Percentiles rank a stretch among this genome's conserved stretches.
phyloP scores from a whole-genome alignment of 1,140 invertebrate species.

The Sesamia nonagrioides region DNA sequence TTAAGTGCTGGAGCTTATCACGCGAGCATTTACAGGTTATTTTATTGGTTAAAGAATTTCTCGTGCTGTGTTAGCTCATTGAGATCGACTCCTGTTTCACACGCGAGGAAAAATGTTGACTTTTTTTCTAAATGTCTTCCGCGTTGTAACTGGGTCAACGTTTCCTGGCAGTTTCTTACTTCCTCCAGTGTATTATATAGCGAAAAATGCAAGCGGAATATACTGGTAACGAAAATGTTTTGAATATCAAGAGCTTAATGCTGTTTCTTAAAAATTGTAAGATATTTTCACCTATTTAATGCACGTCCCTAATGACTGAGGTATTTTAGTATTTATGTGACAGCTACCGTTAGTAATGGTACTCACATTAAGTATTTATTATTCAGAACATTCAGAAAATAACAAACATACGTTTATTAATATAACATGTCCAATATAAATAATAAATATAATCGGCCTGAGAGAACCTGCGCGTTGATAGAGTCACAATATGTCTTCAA shows the following conservation, averaged over 20 bases:
- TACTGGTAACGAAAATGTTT: slow-evolving; percentile 22
- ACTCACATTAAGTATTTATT: no score
- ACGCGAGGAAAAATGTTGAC: slow-evolving; percentile 58
- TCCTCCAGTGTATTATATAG: slow-evolving; percentile 29
- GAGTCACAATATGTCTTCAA: no score
- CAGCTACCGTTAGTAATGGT: neutral
- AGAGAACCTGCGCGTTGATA: no score
- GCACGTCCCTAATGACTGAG: neutral
- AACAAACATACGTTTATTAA: no score
- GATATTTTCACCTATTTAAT: neutral
- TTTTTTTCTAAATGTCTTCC: slow-evolving; percentile 47
- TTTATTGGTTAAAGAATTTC: slow-evolving; percentile 56
- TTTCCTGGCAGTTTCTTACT: slow-evolving; percentile 37
- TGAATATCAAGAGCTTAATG: slow-evolving; percentile 15
- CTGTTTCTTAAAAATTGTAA: neutral
- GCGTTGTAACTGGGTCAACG: slow-evolving; percentile 52
- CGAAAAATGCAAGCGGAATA: slow-evolving; percentile 31
- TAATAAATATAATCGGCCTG: no score
- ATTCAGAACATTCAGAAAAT: no score
- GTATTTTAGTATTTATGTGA: neutral
- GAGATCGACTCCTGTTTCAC: slow-evolving; percentile 47
- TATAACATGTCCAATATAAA: no score
- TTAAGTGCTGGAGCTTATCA: slow-evolving; percentile 58
- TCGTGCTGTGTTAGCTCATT: slow-evolving; percentile 51
- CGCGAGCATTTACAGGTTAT: slow-evolving; percentile 60